Evolutionary conservation across 1,140 invertebrate species (phyloP).

Genomic region (Trichonephila inaurata): DNA sequence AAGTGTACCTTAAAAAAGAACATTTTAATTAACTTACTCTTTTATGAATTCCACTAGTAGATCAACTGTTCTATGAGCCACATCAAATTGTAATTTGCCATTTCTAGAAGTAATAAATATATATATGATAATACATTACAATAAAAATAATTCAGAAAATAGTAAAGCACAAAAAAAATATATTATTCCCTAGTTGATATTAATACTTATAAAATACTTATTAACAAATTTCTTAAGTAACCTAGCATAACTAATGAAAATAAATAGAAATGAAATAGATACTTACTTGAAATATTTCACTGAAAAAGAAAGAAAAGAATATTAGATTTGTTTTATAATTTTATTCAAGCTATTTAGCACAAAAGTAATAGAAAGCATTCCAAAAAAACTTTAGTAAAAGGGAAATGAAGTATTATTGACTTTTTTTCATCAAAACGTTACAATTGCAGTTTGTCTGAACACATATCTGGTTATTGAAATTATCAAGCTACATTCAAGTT

Average conservation of each 20-base stretch:
- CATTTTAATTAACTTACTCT: constrained; percentile 81
- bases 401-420: too few relatives aligned
- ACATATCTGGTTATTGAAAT: too few relatives aligned
- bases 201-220: too few relatives aligned
- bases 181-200: too few relatives aligned
- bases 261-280: not conserved
- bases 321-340: not conserved
- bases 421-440: too few relatives aligned
- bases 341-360: too few relatives aligned
- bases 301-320: constrained; percentile 78
- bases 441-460: too few relatives aligned
- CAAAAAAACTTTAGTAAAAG: too few relatives aligned
- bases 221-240: too few relatives aligned
- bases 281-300: constrained; percentile 82
- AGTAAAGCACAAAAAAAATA: not conserved
- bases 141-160: constrained; percentile 1
- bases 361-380: too few relatives aligned
- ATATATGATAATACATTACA: not conserved
- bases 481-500: too few relatives aligned
- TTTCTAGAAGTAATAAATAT: constrained; percentile 78
- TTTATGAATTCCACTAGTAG: constrained; percentile 91
- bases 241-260: not conserved
- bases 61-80: constrained; percentile 87
- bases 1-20: not conserved
- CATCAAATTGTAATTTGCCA: constrained; percentile 89